phyloP scores from a whole-genome alignment of 2,888 invertebrate species.

The Lasioglossum malachurum region DNA sequence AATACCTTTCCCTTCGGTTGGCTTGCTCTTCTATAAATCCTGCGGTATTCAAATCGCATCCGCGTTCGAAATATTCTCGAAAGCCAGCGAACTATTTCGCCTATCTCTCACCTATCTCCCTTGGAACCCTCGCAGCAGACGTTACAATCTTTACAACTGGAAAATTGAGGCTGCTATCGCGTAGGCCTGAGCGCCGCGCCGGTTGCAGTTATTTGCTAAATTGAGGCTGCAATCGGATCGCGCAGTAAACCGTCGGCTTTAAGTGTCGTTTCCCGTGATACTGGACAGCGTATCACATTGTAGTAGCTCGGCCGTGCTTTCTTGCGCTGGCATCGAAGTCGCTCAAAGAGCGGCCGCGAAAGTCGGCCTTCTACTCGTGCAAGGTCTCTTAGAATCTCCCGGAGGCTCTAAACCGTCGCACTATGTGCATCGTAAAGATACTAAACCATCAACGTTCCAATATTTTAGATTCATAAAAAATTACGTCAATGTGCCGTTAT shows the following conservation, averaged over 20 bases:
- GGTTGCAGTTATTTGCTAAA: constrained; percentile 51
- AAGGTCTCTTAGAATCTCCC: constrained; percentile 26
- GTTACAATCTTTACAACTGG: background rate
- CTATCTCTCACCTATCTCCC: background rate
- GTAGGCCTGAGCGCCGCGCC: background rate
- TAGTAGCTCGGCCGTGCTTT: background rate
- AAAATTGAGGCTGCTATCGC: background rate
- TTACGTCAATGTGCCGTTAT: background rate
- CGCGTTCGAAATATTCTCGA: background rate
- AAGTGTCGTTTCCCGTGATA: constrained; percentile 17
- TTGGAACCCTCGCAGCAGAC: background rate
- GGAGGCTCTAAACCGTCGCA: background rate
- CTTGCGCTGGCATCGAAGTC: constrained; percentile 15
- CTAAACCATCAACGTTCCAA: background rate
- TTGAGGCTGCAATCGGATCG: constrained; percentile 34
- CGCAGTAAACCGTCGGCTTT: constrained; percentile 41
- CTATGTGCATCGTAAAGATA: background rate
- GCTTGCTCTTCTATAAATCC: background rate
- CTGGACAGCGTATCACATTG: background rate
- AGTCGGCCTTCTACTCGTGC: constrained; percentile 41
- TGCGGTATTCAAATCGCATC: background rate
- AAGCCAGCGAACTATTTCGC: background rate
- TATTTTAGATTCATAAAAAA: background rate
- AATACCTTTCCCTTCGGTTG: background rate
- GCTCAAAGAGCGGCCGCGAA: constrained; percentile 36